A percentile compares a stretch with the other conserved stretches of the same genome.
Conservation (phyloP, 2,113 vertebrate species). For the Barbus barbus region DNA sequence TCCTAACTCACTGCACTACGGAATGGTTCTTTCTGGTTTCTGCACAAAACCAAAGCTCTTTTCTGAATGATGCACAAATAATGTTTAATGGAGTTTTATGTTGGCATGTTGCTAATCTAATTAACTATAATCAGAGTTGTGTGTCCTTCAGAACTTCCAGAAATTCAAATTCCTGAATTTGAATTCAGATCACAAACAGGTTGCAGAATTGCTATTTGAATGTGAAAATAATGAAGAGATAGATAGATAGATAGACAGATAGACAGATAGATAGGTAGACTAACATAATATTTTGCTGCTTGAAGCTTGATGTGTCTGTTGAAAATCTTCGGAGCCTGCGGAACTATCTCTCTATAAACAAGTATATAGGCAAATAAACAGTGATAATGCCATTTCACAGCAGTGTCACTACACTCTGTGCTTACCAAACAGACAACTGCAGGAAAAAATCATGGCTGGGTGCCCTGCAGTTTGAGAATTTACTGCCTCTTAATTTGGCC, state of each 20-base stretch:
- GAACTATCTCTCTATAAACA: slow-evolving; percentile 14
- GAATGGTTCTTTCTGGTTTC: neutral
- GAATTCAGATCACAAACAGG: neutral
- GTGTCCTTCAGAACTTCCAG: neutral
- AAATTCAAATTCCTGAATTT: neutral
- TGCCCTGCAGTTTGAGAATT: slow-evolving; percentile 23
- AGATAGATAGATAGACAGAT: neutral
- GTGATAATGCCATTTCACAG: slow-evolving; percentile 5
- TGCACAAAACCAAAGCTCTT: neutral
- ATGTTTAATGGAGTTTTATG: no score
- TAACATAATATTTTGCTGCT: neutral
- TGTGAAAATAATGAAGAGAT: neutral
- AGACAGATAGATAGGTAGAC: neutral
- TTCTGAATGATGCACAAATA: neutral
- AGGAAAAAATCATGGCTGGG: slow-evolving; percentile 9
- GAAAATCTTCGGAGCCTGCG: neutral
- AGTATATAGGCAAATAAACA: slow-evolving; percentile 37
- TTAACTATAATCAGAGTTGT: neutral
- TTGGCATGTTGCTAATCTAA: neutral
- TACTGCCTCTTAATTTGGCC: slow-evolving; percentile 27
- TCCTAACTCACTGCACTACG: neutral
- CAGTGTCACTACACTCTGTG: neutral
- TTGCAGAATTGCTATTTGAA: neutral
- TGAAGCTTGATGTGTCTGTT: slow-evolving; percentile 32
- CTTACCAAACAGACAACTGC: neutral